Evolutionary conservation across 2,797 vertebrate species (phyloP), one percentile per base, ranked within the genome.

Genomic region (Rhinophrynus dorsalis): DNA sequence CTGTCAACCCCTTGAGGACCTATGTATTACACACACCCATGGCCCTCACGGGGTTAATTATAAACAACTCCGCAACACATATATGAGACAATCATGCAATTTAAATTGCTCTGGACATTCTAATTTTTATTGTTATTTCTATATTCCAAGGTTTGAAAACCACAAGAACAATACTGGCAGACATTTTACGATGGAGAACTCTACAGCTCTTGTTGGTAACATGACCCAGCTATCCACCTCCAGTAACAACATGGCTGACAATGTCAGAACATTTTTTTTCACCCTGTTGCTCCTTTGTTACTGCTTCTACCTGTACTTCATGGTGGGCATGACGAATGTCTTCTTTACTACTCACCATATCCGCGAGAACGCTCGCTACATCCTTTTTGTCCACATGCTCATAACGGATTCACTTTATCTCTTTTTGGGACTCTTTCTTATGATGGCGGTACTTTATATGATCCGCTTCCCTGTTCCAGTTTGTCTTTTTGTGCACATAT

Each of bases 241-340:
- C 12, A 68, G 82, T 35, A 76, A 84, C 17, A 68, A 82, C 10
- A 26, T 3, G 5, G 12, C 2, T n/a, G 84, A 84, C 17, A 69
- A 90, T 52, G 89, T 90, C 58, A 81, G 13, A n/a, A 42, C 13
- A 6, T 17, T 38, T 7, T 15, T 11, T 6, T 44, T 44, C 12
- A 4, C 10, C 40, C 6, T 44, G 17, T 44, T 54, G 24, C 17
- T 21, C 17, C 17, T 42, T 32, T 30, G 21, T 11, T 65, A 20
- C 10, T 30, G 21, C 11, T 26, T 66, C 23, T 66, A 55, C 29
- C 27, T 56, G 18, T 44, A 42, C 18, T 42, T 55, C 12, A 32
- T 66, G 11, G 11, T 17, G 2, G 37, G 38, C 8, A 66, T 66
- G 1, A 12, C 33, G 13, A 30, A 5, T 8, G 21, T 45, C 50